A percentile compares a stretch with the other conserved stretches of the same genome.
Evolutionary conservation across 2,113 vertebrate species (phyloP).

Genomic region (Oreochromis niloticus): DNA sequence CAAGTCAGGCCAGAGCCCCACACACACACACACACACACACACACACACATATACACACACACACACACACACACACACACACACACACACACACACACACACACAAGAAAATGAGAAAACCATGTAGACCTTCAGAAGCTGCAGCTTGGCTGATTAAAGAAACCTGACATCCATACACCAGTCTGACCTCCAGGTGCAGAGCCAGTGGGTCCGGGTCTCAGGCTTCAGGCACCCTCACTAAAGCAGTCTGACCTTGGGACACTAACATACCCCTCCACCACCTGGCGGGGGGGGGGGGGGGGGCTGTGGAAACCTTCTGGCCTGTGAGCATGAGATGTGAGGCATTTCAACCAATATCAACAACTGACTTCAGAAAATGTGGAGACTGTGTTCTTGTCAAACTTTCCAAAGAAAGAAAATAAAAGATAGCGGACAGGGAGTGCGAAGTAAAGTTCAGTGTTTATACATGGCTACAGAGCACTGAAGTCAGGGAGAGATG

Average conservation of each 20-base stretch:
- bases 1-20: constrained; percentile 55
- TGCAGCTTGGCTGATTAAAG: constrained; percentile 70
- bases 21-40: not conserved
- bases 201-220: constrained; percentile 35
- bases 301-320: not conserved
- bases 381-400: constrained; percentile 12
- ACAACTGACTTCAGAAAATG: not conserved
- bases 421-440: not conserved
- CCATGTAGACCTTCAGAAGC: constrained; percentile 55
- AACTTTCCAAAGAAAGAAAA: not conserved
- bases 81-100: not conserved
- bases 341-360: not conserved
- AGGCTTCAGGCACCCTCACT: constrained; percentile 35
- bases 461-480: constrained; percentile 29
- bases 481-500: not conserved
- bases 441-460: not conserved
- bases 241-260: constrained; percentile 53
- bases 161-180: constrained; percentile 57
- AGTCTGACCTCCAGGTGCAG: constrained; percentile 71
- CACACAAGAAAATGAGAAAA: constrained; percentile 41
- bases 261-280: constrained; percentile 39
- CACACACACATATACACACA: constrained; percentile 7
- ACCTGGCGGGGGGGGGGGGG: constrained; percentile 15
- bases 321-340: not conserved
- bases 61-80: constrained; percentile 11